Evolutionary conservation across 2,888 invertebrate species (phyloP), one percentile per base, ranked within the genome.

Genomic region (Gortyna flavago): DNA sequence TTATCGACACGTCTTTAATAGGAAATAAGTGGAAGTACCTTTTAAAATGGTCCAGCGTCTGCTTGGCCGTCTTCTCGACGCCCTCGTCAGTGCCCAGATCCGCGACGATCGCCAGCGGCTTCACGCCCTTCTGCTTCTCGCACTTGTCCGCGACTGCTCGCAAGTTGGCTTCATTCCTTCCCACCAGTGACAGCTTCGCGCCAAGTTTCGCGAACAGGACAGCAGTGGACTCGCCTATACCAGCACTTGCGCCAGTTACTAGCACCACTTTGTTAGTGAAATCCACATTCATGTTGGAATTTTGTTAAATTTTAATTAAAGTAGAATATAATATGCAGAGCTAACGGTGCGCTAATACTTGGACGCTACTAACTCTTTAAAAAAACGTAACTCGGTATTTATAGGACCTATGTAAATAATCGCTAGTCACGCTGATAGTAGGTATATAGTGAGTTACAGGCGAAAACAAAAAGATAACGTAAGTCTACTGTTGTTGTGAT

Each of bases 181-280:
- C 93, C 16, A 92, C 92, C 5, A 93, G 85, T 0, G 90, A 78
- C 74, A 93, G 75, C 57, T 87, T 88, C 0, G 93, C 93, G 32
- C 91, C 90, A 74, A 86, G 88, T 69, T 89, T 84, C 0, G 92
- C 92, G 54, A 93, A 92, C 78, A 91, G 75, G 9, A 91, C 9
- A 11, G 92, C 92, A 1, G 86, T 92, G 6, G 90, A 83, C 75
- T 91, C 90, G 1, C 93, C 93, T 25, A 93, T 91, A 0, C 93
- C 93, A 2, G 91, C 91, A 75, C 93, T 93, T 0, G 93, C 93
- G 38, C 93, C 93, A 0, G 92, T 93, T 54, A 93, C 89, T 51
- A 93, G 66, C 64, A 92, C 92, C 0, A 93, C 92, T 87, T 93
- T 92, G 35, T 87, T 79, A 0, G 88, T 76, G 70, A 93, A 93